A percentile compares a stretch with the other conserved stretches of the same genome.
Evolutionary conservation across 2,888 invertebrate genomes (phyloP).

Genomic region (Prostheceraeus crozeri): DNA sequence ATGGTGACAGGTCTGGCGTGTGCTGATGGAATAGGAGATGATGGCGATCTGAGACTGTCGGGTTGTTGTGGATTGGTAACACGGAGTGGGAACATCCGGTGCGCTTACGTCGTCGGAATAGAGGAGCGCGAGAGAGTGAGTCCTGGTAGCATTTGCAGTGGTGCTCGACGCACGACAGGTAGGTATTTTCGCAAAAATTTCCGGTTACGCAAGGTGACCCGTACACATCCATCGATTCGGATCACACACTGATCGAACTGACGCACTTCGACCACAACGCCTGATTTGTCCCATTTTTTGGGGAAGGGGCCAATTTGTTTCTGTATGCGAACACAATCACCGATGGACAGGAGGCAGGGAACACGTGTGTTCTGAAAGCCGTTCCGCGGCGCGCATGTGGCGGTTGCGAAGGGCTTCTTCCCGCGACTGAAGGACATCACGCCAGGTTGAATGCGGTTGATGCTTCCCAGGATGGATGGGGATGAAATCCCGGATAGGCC

Average conservation of each 20-base stretch:
- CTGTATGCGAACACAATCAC: slow-evolving; percentile 24
- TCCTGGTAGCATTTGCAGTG: no score
- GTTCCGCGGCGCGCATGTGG: background rate
- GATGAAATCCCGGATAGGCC: background rate
- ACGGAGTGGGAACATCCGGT: no score
- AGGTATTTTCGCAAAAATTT: slow-evolving; percentile 6
- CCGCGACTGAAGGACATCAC: slow-evolving; percentile 37
- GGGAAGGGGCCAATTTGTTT: slow-evolving; percentile 13
- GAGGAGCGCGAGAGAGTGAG: no score
- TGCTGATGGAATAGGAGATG: no score
- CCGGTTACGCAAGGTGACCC: slow-evolving; percentile 4
- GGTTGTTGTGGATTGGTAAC: no score
- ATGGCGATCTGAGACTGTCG: no score
- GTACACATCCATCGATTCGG: background rate
- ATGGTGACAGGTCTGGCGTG: no score
- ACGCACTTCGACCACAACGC: slow-evolving; percentile 16
- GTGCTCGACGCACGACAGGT: no score
- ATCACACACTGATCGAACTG: slow-evolving; percentile 29
- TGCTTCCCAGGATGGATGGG: slow-evolving; percentile 11
- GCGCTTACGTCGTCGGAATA: no score
- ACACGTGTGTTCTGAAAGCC: slow-evolving; percentile 13
- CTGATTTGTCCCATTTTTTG: slow-evolving; percentile 24
- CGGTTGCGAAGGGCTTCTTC: slow-evolving; percentile 12
- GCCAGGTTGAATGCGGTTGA: slow-evolving; percentile 39
- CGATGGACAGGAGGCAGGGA: background rate